Conservation (phyloP, 2,113 vertebrate species). For the Eupsittula cactorum region DNA sequence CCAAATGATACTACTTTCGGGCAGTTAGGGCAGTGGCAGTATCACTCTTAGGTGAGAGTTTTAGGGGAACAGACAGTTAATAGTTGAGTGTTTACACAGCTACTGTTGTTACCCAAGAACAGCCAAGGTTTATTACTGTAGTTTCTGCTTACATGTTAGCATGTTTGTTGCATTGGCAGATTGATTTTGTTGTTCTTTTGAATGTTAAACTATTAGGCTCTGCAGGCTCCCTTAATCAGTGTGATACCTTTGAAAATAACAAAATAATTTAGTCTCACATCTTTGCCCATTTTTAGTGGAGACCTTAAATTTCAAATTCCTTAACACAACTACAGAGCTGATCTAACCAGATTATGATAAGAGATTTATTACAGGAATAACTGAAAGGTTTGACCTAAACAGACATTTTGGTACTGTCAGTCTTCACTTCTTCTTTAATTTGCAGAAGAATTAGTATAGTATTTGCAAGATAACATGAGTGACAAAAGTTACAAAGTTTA, state of each 20-base stretch:
- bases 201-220: neutral
- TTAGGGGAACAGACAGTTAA: neutral
- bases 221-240: neutral
- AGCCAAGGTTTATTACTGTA: neutral
- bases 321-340: neutral
- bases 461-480: neutral
- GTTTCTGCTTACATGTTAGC: fast-evolving
- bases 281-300: neutral
- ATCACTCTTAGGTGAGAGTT: neutral
- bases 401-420: neutral
- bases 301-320: neutral
- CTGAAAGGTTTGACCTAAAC: neutral
- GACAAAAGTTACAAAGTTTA: neutral
- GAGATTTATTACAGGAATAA: neutral
- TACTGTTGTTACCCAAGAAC: neutral
- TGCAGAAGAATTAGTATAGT: neutral
- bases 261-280: neutral
- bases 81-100: neutral
- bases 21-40: neutral
- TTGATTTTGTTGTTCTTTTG: neutral
- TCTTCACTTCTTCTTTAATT: neutral
- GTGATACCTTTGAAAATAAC: neutral
- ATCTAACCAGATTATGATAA: neutral
- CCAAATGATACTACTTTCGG: neutral
- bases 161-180: neutral